Conservation (phyloP, 1,140 invertebrate species). For the Zaprionus nigranus region DNA sequence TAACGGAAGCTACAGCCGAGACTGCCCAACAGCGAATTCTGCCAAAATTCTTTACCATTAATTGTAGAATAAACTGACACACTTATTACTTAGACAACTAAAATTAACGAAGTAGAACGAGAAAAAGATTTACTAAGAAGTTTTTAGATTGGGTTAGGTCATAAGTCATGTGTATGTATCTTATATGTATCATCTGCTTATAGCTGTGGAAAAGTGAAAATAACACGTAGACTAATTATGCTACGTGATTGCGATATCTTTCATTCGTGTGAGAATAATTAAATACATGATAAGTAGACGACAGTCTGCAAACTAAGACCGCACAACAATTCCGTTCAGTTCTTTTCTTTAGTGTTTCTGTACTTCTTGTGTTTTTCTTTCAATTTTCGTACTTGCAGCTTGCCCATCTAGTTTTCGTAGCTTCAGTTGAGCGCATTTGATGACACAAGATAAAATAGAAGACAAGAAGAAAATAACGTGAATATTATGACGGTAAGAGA, state of each 20-base stretch:
- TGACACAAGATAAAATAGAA: conserved; percentile 28
- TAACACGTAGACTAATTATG: conserved; percentile 29
- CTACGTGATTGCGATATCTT: conserved; percentile 16
- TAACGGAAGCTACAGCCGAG: not conserved
- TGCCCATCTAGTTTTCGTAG: conserved; percentile 22
- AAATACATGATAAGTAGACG: conserved; percentile 18
- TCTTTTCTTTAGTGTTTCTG: conserved; percentile 28
- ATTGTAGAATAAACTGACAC: too few species aligned
- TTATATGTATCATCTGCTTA: conserved; percentile 3
- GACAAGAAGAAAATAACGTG: conserved; percentile 19
- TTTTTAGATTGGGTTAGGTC: conserved; percentile 20
- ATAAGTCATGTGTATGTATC: conserved; percentile 8
- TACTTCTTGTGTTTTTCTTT: conserved; percentile 59
- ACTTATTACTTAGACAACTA: not conserved
- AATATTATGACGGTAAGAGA: conserved; percentile 39
- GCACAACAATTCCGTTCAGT: not conserved
- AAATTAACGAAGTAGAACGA: not conserved
- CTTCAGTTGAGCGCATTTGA: conserved; percentile 65
- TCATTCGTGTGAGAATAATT: not conserved
- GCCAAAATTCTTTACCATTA: too few species aligned
- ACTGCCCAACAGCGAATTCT: not conserved
- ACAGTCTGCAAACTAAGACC: not conserved
- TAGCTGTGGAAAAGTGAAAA: conserved; percentile 22
- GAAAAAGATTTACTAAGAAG: not conserved
- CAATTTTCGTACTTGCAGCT: conserved; percentile 46